Evolutionary conservation across 2,113 vertebrate genomes (phyloP).

Genomic region (Thamnophis sirtalis): DNA sequence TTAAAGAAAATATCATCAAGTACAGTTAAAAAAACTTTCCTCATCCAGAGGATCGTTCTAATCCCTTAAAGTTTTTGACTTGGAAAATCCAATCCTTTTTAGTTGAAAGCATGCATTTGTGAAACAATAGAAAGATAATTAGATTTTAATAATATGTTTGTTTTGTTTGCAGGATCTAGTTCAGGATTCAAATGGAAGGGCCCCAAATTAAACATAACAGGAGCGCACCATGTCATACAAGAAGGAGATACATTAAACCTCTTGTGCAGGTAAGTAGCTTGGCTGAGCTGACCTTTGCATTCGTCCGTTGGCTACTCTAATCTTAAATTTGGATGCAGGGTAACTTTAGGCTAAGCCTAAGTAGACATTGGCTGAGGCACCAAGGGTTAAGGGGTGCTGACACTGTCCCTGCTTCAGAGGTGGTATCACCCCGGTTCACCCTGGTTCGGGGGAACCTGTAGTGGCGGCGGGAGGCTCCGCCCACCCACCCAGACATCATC

Average conservation of each 20-base stretch:
- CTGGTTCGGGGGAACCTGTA: too few species aligned
- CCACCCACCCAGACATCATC: too few species aligned
- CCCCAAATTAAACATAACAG: conserved; percentile 81
- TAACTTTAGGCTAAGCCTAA: neutral
- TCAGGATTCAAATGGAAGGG: conserved; percentile 76
- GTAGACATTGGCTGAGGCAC: neutral
- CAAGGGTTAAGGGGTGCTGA: neutral
- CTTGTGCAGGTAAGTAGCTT: conserved; percentile 84
- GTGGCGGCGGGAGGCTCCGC: too few species aligned
- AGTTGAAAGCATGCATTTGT: neutral
- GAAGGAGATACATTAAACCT: conserved; percentile 82
- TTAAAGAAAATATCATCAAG: neutral
- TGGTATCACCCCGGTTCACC: too few species aligned
- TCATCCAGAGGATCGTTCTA: too few species aligned
- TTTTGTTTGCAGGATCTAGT: conserved; percentile 69
- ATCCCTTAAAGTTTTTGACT: neutral
- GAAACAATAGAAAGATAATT: neutral
- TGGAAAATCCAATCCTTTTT: neutral
- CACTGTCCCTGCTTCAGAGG: neutral
- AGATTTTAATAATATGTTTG: conserved; percentile 33
- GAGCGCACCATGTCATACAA: conserved; percentile 75
- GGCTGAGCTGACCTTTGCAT: conserved; percentile 7
- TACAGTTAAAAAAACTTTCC: neutral
- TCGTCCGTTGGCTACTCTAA: conserved; percentile 35
- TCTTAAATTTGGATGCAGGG: neutral